A percentile compares a stretch with the other conserved stretches of the same genome.
phyloP scores from a whole-genome alignment of 1,140 invertebrate genomes.

The Temnothorax longispinosus region DNA sequence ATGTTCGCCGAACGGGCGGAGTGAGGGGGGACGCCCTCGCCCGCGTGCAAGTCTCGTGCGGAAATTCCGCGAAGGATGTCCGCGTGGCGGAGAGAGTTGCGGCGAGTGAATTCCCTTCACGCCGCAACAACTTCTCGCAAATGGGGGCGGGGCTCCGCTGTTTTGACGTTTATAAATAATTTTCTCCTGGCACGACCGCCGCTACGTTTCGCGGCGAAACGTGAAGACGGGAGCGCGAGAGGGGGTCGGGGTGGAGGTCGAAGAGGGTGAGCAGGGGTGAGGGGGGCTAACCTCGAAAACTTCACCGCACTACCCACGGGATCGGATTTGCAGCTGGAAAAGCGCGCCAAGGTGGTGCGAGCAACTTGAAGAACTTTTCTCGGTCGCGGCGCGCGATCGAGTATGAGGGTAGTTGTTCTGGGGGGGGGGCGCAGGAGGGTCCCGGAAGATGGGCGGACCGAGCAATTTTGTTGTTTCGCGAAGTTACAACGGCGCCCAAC shows the following conservation, averaged over 20 bases:
- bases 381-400: conserved; percentile 21
- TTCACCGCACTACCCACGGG: conserved; percentile 47
- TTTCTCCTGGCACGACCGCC: conserved; percentile 5
- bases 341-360: conserved; percentile 40
- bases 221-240: background rate
- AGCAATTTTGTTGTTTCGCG: conserved; percentile 64
- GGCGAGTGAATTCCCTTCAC: conserved; percentile 45
- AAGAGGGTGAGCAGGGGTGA: background rate
- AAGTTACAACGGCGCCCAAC: conserved; percentile 62
- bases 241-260: background rate
- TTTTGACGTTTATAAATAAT: conserved; percentile 68
- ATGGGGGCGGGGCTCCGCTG: background rate
- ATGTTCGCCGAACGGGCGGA: conserved; percentile 55
- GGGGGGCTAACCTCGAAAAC: conserved; percentile 51
- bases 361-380: conserved; percentile 67
- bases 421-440: background rate
- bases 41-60: conserved; percentile 48
- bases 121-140: conserved; percentile 46
- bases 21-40: background rate
- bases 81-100: conserved; percentile 20
- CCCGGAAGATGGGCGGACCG: conserved; percentile 9
- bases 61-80: conserved; percentile 55
- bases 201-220: conserved; percentile 10
- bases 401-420: background rate
- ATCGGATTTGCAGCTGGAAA: conserved; percentile 64